Conservation (phyloP, 1,140 invertebrate genomes). For the Ooceraea biroi region DNA sequence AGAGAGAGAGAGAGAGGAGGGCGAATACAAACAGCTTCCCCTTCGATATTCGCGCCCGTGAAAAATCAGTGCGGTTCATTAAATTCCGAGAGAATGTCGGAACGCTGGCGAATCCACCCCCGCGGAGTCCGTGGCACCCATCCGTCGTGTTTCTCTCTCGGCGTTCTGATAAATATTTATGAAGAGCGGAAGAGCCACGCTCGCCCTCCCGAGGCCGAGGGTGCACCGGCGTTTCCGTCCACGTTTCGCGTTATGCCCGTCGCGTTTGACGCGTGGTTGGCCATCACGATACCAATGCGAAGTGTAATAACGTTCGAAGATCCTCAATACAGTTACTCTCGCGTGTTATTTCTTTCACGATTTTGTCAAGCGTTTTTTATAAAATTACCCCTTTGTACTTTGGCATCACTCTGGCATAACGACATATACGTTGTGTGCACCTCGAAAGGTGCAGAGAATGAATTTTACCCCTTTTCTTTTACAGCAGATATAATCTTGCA, state of each 20-base stretch:
- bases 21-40: slow-evolving; percentile 78
- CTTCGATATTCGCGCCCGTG: slow-evolving; percentile 73
- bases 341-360: too few relatives aligned
- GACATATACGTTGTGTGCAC: too few relatives aligned
- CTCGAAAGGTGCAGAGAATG: too few relatives aligned
- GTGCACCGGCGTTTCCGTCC: slow-evolving; percentile 48
- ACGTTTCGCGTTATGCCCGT: slow-evolving; percentile 3
- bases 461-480: too few relatives aligned
- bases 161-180: slow-evolving; percentile 81
- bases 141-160: slow-evolving; percentile 58
- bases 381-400: too few relatives aligned
- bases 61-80: slow-evolving; percentile 85
- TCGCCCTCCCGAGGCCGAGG: slow-evolving; percentile 72
- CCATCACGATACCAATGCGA: slow-evolving; percentile 8
- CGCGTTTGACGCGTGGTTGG: background rate
- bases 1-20: slow-evolving; percentile 43
- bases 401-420: too few relatives aligned
- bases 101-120: slow-evolving; percentile 52
- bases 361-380: too few relatives aligned
- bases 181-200: slow-evolving; percentile 77
- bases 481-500: background rate
- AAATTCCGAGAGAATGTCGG: slow-evolving; percentile 80
- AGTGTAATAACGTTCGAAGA: slow-evolving; percentile 1
- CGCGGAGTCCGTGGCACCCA: slow-evolving; percentile 28
- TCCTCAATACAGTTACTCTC: too few relatives aligned